Evolutionary conservation across 2,888 invertebrate genomes (phyloP).

Genomic region (Dasypogon diadema): DNA sequence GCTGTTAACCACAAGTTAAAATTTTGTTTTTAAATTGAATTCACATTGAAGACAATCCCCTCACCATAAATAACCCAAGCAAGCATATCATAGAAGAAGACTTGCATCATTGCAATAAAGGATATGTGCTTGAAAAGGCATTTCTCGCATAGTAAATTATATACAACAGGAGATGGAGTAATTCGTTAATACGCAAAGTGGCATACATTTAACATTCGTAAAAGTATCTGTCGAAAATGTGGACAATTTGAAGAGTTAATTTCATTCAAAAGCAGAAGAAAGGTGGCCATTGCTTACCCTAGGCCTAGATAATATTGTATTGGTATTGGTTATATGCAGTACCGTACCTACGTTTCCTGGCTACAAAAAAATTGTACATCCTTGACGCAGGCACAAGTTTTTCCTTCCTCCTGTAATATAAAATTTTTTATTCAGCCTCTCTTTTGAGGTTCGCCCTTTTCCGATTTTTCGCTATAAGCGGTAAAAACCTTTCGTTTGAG

Average conservation of each 20-base stretch:
- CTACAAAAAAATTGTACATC: slow-evolving; percentile 43
- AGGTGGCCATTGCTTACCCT: too few species aligned
- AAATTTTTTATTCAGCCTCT: slow-evolving; percentile 11
- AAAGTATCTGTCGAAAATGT: neutral
- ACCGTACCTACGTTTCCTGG: slow-evolving; percentile 39
- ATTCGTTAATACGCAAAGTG: neutral
- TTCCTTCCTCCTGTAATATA: slow-evolving; percentile 43
- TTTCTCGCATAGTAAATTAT: neutral
- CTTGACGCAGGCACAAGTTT: slow-evolving; percentile 31
- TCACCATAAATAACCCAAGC: too few species aligned
- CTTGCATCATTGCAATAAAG: too few species aligned
- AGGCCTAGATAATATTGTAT: neutral
- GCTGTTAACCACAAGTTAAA: too few species aligned
- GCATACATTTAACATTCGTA: too few species aligned
- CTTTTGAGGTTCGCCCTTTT: too few species aligned
- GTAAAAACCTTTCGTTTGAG: too few species aligned
- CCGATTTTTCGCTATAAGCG: too few species aligned
- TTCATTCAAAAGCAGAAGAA: slow-evolving; percentile 10
- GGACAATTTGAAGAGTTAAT: neutral
- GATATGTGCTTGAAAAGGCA: too few species aligned
- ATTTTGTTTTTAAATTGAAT: too few species aligned
- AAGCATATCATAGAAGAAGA: too few species aligned
- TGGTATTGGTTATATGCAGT: neutral
- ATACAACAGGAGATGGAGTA: neutral
- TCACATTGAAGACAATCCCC: too few species aligned